These are phyloP conservation scores for Macropis europaea DNA, from an alignment of 2,888 invertebrate genomes.

Conservation along the genomic window DNA sequence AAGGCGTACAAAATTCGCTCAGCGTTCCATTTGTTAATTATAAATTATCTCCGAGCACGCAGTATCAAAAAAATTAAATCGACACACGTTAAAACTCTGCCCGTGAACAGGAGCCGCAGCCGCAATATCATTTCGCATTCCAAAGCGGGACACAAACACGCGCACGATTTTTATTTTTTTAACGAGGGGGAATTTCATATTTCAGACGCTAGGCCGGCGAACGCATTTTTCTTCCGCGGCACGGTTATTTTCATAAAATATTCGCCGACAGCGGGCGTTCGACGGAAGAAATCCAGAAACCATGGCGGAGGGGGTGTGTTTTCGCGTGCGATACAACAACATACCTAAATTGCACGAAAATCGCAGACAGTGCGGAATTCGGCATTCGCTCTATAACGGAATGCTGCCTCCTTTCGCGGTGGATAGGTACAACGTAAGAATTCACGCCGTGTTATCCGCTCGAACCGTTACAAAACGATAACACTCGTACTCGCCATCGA, in stretches of 20 bases:
- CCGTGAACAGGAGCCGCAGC: too few relatives aligned
- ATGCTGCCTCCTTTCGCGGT: conserved; percentile 26
- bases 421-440: conserved; percentile 16
- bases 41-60: too few relatives aligned
- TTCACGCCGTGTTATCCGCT: conserved; percentile 1
- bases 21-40: too few relatives aligned
- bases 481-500: not conserved
- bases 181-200: not conserved
- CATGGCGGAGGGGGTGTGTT: not conserved
- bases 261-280: conserved; percentile 3
- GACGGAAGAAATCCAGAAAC: conserved; percentile 19
- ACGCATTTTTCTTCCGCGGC: not conserved
- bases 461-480: conserved; percentile 17
- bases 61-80: too few relatives aligned
- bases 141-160: not conserved
- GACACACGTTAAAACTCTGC: not conserved
- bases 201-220: not conserved
- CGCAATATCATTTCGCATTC: not conserved
- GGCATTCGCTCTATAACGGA: conserved; percentile 35
- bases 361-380: conserved; percentile 47
- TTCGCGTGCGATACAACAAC: conserved; percentile 18
- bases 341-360: conserved; percentile 38
- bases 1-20: too few relatives aligned
- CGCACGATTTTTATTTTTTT: not conserved
- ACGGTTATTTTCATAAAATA: conserved; percentile 25